Percentiles rank a stretch among this genome's conserved stretches.
These are phyloP conservation scores for Malurus alboscapulatus DNA, from an alignment of 2,113 vertebrate genomes.

Conservation along the genomic window DNA sequence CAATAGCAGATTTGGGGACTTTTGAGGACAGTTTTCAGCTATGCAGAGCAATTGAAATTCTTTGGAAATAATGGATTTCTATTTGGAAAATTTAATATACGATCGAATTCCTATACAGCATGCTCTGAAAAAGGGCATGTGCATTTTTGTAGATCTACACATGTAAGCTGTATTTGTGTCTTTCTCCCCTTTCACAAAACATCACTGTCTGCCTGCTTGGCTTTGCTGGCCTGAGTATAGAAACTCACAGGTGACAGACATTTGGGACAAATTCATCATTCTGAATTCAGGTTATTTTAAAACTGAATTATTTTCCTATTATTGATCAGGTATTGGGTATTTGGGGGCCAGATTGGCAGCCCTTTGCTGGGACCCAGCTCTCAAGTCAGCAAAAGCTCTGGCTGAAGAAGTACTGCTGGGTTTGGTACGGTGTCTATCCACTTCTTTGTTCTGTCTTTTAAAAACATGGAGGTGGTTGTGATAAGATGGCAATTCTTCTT, in stretches of 20 bases:
- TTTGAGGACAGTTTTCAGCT: constrained; percentile 34
- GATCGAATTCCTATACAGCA: background rate
- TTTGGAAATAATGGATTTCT: background rate
- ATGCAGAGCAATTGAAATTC: constrained; percentile 3
- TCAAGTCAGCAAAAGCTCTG: background rate
- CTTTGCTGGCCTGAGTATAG: background rate
- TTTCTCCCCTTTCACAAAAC: background rate
- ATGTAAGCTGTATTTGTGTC: background rate
- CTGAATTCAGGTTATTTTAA: background rate
- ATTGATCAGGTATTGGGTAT: background rate
- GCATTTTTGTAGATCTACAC: background rate
- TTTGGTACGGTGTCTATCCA: background rate
- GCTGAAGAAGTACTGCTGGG: background rate
- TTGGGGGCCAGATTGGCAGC: background rate
- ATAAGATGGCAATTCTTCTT: background rate
- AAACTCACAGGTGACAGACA: background rate
- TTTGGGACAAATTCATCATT: background rate
- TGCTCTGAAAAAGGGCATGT: background rate
- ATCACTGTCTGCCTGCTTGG: background rate
- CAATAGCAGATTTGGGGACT: constrained; percentile 28
- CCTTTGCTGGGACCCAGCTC: background rate
- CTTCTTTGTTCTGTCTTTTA: background rate
- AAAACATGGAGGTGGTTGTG: background rate
- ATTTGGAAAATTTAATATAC: background rate
- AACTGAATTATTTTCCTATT: background rate